A percentile compares a stretch with the other conserved stretches of the same genome.
These are phyloP conservation scores for Clitarchus hookeri DNA, from an alignment of 2,888 invertebrate genomes.

Conservation along the genomic window DNA sequence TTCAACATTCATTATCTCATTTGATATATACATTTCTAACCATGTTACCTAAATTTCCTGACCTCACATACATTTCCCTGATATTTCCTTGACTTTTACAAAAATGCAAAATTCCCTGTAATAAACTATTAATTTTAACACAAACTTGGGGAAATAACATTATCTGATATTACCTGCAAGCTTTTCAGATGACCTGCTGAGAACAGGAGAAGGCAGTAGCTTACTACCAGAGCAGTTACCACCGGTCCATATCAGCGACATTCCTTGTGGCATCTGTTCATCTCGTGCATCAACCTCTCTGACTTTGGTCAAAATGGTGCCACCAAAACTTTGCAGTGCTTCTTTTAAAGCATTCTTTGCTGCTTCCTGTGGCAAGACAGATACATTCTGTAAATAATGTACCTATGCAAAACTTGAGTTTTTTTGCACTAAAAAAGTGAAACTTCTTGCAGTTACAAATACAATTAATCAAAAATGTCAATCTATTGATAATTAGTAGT, in stretches of 20 bases:
- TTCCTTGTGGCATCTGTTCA: neutral
- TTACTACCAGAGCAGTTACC: neutral
- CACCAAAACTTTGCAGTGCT: constrained; percentile 30
- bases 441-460: too few relatives aligned
- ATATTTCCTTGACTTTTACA: too few relatives aligned
- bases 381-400: neutral
- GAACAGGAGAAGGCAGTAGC: neutral
- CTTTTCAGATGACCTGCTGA: neutral
- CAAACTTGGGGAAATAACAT: neutral
- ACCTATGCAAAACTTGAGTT: too few relatives aligned
- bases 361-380: constrained; percentile 21
- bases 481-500: too few relatives aligned
- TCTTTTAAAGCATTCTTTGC: constrained; percentile 18
- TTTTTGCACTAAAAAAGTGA: too few relatives aligned
- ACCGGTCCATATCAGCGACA: neutral
- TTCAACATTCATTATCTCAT: too few relatives aligned
- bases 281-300: constrained; percentile 18
- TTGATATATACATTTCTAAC: too few relatives aligned
- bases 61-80: too few relatives aligned
- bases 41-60: too few relatives aligned
- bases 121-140: neutral
- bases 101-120: too few relatives aligned
- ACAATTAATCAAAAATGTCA: too few relatives aligned
- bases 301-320: constrained; percentile 16
- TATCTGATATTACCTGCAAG: neutral